Base-by-base conservation (phyloP, 2,888 invertebrate genomes). In the Epinotia bilunana region DNA sequence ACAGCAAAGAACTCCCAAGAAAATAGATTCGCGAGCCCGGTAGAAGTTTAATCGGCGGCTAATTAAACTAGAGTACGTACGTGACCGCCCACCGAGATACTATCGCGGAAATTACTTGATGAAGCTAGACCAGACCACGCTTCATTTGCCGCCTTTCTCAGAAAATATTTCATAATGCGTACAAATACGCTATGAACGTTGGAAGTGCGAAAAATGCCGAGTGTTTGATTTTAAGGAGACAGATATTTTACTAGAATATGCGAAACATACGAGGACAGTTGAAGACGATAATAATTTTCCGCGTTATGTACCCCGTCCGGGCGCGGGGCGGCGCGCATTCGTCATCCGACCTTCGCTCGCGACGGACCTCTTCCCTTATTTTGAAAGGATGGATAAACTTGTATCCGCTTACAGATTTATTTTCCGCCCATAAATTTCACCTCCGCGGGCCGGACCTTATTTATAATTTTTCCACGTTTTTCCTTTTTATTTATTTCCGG, bases 251-350 rank as follows among this genome's bases (percentile, higher is more conserved):
- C 67, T 72, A 57, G 61, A 67, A 80, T 80, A 83, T 82, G 82
- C 78, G 79, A 85, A 87, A 91, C 84, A 84, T 88, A 88, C 86
- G 88, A 84, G 85, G 86, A 87, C 89, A 90, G 88, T 89, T 88
- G 87, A 87, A 88, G 89, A 87, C 88, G 86, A 90, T 91, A 90
- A 93, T 92, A 90, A 93, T 92, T 92, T 93, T 90, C 89, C 92
- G 92, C 92, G 87, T 91, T 91, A 92, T 91, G 87, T 92, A 90
- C 88, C 90, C 90, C 87, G 91, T 92, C 91, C 85, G 84, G 82
- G 77, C 85, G 84, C 84, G 85, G 85, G 87, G 81, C 87, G 84
- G 85, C 82, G 86, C 86, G 81, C 90, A 92, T 93, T 91, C 90
- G 89, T 93, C 93, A 91, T 89, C 86, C 85, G 81, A 84, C 86